phyloP scores from a whole-genome alignment of 2,797 vertebrate genomes.

The Amblyraja radiata region DNA sequence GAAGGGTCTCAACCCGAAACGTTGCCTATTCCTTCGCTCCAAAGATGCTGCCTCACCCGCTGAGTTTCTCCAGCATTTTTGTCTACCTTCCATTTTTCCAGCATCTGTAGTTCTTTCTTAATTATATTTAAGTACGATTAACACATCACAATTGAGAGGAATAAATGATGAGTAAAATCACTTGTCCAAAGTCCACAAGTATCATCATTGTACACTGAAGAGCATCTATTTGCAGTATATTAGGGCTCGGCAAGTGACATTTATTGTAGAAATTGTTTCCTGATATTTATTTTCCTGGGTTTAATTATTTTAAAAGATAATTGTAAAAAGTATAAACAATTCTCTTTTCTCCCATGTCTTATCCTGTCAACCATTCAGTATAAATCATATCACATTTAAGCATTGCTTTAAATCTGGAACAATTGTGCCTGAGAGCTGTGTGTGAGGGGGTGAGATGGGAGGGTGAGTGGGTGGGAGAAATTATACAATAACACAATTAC shows the following conservation, averaged over 20 bases:
- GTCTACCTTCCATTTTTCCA: no score
- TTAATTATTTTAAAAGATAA: conserved; percentile 3
- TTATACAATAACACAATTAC: conserved; percentile 26
- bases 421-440: neutral
- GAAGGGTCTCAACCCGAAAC: no score
- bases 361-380: neutral
- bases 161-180: neutral
- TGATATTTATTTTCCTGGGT: neutral
- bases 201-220: neutral
- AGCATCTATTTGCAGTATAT: neutral
- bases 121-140: neutral
- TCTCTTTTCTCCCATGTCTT: neutral
- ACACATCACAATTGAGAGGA: neutral
- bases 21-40: no score
- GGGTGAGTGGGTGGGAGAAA: neutral
- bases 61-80: no score
- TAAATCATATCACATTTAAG: neutral
- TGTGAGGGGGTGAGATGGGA: neutral
- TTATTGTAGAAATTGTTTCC: neutral
- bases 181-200: neutral
- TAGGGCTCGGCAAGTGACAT: neutral
- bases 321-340: conserved; percentile 3
- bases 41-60: no score
- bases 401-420: neutral
- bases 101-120: no score